phyloP scores from a whole-genome alignment of 2,797 vertebrate species.

The Lepus oiostolus region DNA sequence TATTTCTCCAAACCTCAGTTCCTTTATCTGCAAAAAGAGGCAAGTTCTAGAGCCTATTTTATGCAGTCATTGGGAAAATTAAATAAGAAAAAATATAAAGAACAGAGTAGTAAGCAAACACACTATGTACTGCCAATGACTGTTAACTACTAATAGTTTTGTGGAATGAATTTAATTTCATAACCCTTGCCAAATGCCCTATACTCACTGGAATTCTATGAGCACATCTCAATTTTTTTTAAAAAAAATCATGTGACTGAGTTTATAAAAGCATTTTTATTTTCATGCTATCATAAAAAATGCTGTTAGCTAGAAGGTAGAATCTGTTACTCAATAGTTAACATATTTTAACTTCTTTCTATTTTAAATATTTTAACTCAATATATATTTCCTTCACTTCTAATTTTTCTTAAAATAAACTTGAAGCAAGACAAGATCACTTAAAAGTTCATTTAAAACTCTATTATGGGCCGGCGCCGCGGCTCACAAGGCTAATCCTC shows the following conservation, averaged over 20 bases:
- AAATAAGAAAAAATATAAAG: not conserved
- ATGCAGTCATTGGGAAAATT: not conserved
- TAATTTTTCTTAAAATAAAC: not conserved
- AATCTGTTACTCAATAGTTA: not conserved
- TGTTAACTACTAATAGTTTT: not conserved
- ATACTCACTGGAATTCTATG: not conserved
- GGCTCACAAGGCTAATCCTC: too few species aligned
- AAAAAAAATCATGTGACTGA: not conserved
- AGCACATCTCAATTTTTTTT: not conserved
- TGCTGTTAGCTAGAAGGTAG: not conserved
- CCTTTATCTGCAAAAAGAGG: not conserved
- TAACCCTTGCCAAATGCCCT: not conserved
- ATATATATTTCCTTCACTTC: not conserved
- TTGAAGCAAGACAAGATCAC: not conserved
- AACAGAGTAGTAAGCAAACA: not conserved
- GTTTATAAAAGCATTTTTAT: not conserved
- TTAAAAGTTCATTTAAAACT: not conserved
- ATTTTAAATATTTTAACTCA: slow-evolving; percentile 21
- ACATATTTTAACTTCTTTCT: not conserved
- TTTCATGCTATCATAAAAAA: not conserved
- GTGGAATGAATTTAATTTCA: not conserved
- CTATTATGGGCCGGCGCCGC: not conserved
- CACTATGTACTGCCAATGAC: not conserved
- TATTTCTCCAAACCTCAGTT: not conserved
- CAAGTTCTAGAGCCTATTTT: not conserved